These are phyloP conservation scores for Brienomyrus brachyistius DNA, from an alignment of 2,113 vertebrate genomes.

Conservation along the genomic window DNA sequence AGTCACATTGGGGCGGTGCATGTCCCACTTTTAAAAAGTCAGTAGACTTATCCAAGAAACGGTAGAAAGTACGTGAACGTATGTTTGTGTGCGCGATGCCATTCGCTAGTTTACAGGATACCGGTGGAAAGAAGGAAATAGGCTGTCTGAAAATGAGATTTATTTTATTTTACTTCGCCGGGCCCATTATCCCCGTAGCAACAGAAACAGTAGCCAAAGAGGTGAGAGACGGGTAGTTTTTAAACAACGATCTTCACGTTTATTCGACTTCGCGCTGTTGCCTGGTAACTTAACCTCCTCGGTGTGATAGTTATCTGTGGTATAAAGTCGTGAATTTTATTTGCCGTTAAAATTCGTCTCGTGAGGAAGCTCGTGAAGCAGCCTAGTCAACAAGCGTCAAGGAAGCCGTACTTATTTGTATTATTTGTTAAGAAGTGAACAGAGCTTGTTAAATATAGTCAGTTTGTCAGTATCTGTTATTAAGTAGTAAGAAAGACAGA, in stretches of 20 bases:
- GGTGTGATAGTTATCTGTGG: neutral
- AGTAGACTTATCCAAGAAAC: conserved; percentile 7
- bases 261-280: neutral
- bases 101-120: conserved; percentile 6
- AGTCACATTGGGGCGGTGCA: conserved; percentile 18
- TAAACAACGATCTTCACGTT: neutral
- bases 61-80: conserved; percentile 25
- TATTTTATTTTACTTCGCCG: conserved; percentile 31
- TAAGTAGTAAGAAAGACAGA: neutral
- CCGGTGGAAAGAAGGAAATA: conserved; percentile 7
- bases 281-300: neutral
- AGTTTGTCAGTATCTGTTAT: neutral
- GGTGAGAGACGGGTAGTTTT: conserved; percentile 37
- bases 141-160: conserved; percentile 38
- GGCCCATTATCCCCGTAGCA: conserved; percentile 33
- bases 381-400: neutral
- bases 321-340: neutral
- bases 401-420: neutral
- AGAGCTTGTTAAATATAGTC: neutral
- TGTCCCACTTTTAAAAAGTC: neutral
- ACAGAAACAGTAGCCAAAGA: conserved; percentile 35
- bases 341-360: neutral
- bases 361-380: neutral
- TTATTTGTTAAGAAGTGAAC: neutral
- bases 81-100: conserved; percentile 29